Percentiles rank a stretch among this genome's conserved stretches.
These are phyloP conservation scores for Connochaetes taurinus DNA, from an alignment of 2,113 vertebrate genomes.

Conservation along the genomic window DNA sequence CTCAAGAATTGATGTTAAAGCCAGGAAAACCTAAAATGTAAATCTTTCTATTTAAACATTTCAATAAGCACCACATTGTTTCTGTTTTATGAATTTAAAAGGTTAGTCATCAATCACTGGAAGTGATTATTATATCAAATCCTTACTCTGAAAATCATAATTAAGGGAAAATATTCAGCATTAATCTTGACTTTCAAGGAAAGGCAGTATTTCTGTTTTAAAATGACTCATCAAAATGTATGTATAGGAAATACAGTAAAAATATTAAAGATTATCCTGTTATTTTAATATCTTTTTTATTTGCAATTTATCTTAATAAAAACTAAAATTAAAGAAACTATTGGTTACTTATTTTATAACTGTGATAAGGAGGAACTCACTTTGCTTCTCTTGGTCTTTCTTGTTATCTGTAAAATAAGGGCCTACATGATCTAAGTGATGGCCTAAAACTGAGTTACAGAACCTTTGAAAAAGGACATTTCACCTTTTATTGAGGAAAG, in stretches of 20 bases:
- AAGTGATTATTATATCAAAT: neutral
- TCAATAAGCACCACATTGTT: neutral
- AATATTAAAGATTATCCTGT: neutral
- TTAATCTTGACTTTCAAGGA: neutral
- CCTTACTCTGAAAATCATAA: neutral
- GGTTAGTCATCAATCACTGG: neutral
- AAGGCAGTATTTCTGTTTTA: neutral
- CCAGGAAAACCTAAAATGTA: neutral
- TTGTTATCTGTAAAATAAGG: neutral
- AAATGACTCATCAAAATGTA: neutral
- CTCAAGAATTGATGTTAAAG: neutral
- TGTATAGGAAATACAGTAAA: neutral
- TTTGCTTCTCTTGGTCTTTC: neutral
- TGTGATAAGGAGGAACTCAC: neutral
- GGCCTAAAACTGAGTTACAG: neutral
- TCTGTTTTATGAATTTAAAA: constrained; percentile 12
- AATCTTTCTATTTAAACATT: neutral
- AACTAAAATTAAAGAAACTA: neutral
- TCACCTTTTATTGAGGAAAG: neutral
- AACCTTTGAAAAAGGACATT: neutral
- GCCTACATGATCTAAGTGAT: neutral
- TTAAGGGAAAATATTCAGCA: neutral
- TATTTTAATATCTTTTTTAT: neutral
- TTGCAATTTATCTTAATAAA: neutral
- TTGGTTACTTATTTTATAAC: neutral